A percentile compares a stretch with the other conserved stretches of the same genome.
These are phyloP conservation scores for Carcina quercana DNA, from an alignment of 2,888 invertebrate genomes.

Conservation along the genomic window DNA sequence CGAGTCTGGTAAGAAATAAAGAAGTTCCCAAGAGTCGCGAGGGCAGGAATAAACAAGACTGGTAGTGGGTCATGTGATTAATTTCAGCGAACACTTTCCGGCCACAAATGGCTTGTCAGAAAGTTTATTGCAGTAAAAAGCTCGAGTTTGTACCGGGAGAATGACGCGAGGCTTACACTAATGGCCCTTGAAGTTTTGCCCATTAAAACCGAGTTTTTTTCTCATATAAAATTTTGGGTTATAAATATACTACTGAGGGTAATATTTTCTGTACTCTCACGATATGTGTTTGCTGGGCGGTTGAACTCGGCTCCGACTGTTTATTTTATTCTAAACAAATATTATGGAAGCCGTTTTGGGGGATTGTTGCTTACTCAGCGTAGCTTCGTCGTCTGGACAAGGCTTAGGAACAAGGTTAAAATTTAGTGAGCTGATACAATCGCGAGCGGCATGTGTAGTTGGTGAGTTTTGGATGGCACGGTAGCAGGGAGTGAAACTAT, in stretches of 20 bases:
- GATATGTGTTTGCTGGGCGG: too few relatives aligned
- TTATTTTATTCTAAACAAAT: too few relatives aligned
- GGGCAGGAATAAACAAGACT: conserved; percentile 39
- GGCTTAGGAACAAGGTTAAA: too few relatives aligned
- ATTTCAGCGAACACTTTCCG: conserved; percentile 58
- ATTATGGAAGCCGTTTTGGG: too few relatives aligned
- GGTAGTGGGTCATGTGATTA: conserved; percentile 57
- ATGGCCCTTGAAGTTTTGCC: conserved; percentile 54
- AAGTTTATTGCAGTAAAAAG: conserved; percentile 69
- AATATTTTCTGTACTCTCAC: conserved; percentile 8
- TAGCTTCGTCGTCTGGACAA: too few relatives aligned
- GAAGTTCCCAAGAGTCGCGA: conserved; percentile 41
- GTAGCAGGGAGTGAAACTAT: too few relatives aligned
- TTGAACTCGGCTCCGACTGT: too few relatives aligned
- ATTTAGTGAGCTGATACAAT: too few relatives aligned
- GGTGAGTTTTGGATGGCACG: too few relatives aligned
- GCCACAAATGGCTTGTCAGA: conserved; percentile 65
- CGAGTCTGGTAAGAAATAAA: too few relatives aligned
- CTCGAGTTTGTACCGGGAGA: conserved; percentile 50
- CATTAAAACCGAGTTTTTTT: conserved; percentile 48
- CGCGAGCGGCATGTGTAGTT: too few relatives aligned
- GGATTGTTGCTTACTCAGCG: too few relatives aligned
- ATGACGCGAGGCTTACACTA: conserved; percentile 60
- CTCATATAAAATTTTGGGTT: conserved; percentile 27
- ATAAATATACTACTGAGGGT: conserved; percentile 20